Evolutionary conservation across 2,113 vertebrate species (phyloP), one percentile per base, ranked within the genome.

Genomic region (Bos javanicus): DNA sequence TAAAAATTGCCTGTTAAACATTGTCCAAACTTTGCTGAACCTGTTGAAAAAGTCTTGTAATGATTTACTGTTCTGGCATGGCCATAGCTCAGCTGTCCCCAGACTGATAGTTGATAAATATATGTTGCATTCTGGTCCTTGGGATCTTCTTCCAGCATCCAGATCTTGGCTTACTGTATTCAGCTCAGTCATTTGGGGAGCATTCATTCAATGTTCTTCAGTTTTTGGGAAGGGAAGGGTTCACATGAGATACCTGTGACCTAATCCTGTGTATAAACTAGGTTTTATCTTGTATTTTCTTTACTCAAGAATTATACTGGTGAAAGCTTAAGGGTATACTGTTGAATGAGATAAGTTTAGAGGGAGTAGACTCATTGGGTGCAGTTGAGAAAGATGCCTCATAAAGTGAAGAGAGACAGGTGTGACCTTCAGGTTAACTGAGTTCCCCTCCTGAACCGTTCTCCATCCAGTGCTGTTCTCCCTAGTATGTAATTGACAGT

Each of bases 1-100:
- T 52, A 97, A 96, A 98, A 94, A 91, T 92, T 92, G 62, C 33
- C 78, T 52, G 36, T 54, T 95, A 96, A 80, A 78, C 30, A 23
- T 84, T 96, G 80, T 71, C 46, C 54, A 91, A 76, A 81, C 67
- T 83, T 92, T 60, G 56, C 26, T 86, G 28, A 96, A 96, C 78
- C 19, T 93, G 74, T 95, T 26, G 91, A 54, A 82, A 85, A 93
- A 85, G 10, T 81, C 56, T 96, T 71, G 5, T 39, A n/a, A 54
- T 57, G 50, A 15, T 33, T 88, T 86, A 25, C 9, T 56, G 15
- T 59, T 87, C 54, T 92, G 60, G 54, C 50, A 67, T 84, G 84
- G 33, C 26, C 21, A 43, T 54, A 19, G 25, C 43, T 92, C 19
- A 87, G 26, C 25, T 85, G 13, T 67, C 16, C 28, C 33, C 26